Evolutionary conservation across 2,113 vertebrate genomes (phyloP).

Genomic region (Narcine bancroftii): DNA sequence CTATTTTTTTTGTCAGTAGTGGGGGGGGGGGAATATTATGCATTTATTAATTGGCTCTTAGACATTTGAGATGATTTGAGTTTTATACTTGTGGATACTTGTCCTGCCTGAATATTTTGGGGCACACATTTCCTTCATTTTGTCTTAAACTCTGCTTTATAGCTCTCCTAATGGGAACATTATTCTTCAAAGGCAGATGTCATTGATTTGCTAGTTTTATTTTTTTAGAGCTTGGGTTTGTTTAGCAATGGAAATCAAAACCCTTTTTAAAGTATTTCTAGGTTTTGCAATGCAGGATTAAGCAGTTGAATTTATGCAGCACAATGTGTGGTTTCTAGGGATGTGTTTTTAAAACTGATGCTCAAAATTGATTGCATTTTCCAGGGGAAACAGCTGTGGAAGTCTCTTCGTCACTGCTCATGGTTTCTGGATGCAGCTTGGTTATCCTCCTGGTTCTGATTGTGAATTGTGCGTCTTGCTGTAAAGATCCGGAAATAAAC

Average conservation of each 20-base stretch:
- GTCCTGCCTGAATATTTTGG: neutral
- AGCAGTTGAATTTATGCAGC: neutral
- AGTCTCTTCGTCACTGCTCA: slow-evolving; percentile 59
- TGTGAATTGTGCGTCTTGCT: slow-evolving; percentile 85
- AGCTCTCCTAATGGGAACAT: neutral
- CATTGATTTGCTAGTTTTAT: neutral
- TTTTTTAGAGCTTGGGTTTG: neutral
- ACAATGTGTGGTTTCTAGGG: neutral
- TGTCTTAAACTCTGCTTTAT: neutral
- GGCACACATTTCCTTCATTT: neutral
- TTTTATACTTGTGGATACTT: neutral
- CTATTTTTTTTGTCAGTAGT: too few relatives aligned
- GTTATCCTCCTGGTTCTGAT: slow-evolving; percentile 68
- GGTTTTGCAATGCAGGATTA: neutral
- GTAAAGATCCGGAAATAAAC: slow-evolving; percentile 89
- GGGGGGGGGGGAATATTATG: too few relatives aligned
- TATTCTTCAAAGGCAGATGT: neutral
- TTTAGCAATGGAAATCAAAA: neutral
- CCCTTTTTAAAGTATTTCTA: neutral
- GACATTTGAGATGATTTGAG: neutral
- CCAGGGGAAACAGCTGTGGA: slow-evolving; percentile 54
- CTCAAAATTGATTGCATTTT: slow-evolving; percentile 40
- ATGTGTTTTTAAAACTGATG: neutral
- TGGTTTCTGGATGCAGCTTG: slow-evolving; percentile 68
- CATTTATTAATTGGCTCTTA: too few relatives aligned